A percentile compares a stretch with the other conserved stretches of the same genome.
Conservation (phyloP, 2,797 vertebrate species). For the Acanthurus lineatus region DNA sequence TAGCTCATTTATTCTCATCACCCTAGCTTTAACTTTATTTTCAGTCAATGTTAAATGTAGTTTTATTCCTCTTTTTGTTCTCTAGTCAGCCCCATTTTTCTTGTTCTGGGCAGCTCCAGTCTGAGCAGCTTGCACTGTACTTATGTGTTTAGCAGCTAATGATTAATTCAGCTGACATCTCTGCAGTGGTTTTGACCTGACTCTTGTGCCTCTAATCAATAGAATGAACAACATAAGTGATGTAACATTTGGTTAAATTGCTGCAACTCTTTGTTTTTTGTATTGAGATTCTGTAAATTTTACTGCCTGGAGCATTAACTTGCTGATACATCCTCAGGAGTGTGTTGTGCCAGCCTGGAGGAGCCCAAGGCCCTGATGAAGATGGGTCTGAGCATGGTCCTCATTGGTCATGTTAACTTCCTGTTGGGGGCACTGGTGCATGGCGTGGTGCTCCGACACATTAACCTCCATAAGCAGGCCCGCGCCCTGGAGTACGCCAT, state of each 20-base stretch:
- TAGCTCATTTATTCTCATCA: background rate
- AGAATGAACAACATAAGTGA: background rate
- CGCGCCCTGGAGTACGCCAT: constrained; percentile 87
- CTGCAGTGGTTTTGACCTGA: constrained; percentile 63
- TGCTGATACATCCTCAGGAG: constrained; percentile 52
- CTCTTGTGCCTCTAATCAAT: constrained; percentile 65
- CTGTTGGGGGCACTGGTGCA: constrained; percentile 89
- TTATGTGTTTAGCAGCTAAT: constrained; percentile 80
- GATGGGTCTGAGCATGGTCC: constrained; percentile 90
- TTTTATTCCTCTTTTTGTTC: background rate
- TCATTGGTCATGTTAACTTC: constrained; percentile 93
- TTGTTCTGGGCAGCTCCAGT: background rate
- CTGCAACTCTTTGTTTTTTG: background rate
- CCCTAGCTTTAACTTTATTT: background rate
- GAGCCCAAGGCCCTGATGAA: constrained; percentile 89
- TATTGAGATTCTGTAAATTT: background rate
- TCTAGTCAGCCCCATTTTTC: background rate
- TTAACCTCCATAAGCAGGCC: constrained; percentile 77
- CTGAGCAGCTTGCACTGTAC: constrained; percentile 9
- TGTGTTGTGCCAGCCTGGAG: constrained; percentile 81
- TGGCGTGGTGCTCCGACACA: constrained; percentile 90
- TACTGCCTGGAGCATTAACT: background rate
- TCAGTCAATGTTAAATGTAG: background rate
- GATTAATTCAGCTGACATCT: constrained; percentile 79
- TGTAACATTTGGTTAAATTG: background rate